Percentiles rank a stretch among this genome's conserved stretches.
phyloP scores from a whole-genome alignment of 2,888 invertebrate species.

The Acrobasis consociella region DNA sequence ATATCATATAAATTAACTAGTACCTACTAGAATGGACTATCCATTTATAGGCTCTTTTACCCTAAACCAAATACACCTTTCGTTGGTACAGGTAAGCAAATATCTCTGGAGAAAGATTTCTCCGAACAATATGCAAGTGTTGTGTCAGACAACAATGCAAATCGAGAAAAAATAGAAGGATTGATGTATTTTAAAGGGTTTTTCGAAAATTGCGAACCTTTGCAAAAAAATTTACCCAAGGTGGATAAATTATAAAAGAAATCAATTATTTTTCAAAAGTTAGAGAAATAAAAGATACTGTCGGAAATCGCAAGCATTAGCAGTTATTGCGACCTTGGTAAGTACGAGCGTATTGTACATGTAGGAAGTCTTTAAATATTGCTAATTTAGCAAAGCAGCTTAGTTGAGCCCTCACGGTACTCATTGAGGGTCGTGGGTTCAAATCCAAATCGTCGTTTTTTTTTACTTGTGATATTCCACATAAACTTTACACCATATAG shows the following conservation, averaged over 20 bases:
- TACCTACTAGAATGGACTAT: neutral
- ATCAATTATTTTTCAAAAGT: neutral
- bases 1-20: too few relatives aligned
- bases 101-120: constrained; percentile 51
- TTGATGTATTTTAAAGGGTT: constrained; percentile 48
- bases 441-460: too few relatives aligned
- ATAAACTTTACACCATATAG: neutral
- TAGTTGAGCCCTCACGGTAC: too few relatives aligned
- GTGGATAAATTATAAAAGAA: constrained; percentile 38
- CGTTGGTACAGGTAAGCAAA: constrained; percentile 56
- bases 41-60: constrained; percentile 39
- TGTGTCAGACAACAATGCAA: constrained; percentile 47
- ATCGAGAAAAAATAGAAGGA: constrained; percentile 52
- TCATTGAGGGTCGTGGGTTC: too few relatives aligned
- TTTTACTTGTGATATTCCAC: neutral
- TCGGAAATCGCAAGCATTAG: too few relatives aligned
- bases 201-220: constrained; percentile 43
- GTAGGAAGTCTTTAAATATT: too few relatives aligned
- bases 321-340: too few relatives aligned
- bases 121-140: constrained; percentile 74
- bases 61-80: constrained; percentile 56
- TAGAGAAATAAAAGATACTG: neutral
- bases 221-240: constrained; percentile 47
- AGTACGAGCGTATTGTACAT: too few relatives aligned
- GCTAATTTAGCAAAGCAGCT: too few relatives aligned